Conservation (phyloP, 2,797 vertebrate genomes). For the Neosilurus hyrtlii region DNA sequence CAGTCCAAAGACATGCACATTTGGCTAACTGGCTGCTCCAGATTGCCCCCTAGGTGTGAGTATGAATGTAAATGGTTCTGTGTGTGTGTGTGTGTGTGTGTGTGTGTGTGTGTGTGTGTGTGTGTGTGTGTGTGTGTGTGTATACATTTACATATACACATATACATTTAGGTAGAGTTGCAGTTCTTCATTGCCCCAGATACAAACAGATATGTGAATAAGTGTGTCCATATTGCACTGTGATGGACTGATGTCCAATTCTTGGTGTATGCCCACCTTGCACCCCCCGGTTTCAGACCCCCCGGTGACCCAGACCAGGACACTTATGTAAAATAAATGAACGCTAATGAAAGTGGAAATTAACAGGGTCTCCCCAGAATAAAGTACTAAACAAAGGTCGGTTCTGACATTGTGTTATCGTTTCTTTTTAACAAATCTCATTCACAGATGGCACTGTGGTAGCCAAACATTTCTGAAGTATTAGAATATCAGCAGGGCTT, state of each 20-base stretch:
- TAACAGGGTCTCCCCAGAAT: background rate
- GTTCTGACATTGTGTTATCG: background rate
- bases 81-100: no score
- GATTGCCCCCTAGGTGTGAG: no score
- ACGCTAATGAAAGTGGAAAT: background rate
- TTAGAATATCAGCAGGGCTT: constrained; percentile 70
- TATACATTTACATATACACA: no score
- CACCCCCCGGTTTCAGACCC: no score
- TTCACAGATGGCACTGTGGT: constrained; percentile 60
- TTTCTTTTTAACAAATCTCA: constrained; percentile 22
- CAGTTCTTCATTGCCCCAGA: background rate
- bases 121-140: no score
- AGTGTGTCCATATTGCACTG: background rate
- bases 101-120: no score
- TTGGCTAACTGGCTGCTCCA: no score
- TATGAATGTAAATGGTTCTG: no score
- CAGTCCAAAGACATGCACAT: no score
- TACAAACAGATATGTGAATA: background rate
- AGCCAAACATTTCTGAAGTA: constrained; percentile 68
- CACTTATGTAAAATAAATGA: background rate
- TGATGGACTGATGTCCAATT: background rate
- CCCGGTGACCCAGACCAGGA: background rate
- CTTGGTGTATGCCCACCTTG: background rate
- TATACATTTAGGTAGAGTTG: background rate
- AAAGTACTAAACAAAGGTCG: background rate